Evolutionary conservation across 2,888 invertebrate species (phyloP).

Genomic region (Tubulanus polymorphus): DNA sequence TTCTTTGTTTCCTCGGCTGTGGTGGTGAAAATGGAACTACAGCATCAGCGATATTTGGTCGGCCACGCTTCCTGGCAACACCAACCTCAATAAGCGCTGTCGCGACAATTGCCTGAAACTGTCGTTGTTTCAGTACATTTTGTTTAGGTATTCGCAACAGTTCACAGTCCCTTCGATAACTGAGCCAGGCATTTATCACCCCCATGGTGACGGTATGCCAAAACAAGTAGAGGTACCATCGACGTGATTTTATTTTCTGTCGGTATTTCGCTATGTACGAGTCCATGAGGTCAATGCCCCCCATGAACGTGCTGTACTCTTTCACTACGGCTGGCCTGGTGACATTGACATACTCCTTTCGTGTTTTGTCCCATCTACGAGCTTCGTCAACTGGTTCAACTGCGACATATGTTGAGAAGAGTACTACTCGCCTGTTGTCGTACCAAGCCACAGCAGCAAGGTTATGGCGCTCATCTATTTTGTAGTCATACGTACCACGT

Average conservation of each 20-base stretch:
- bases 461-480: not conserved
- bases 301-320: conserved; percentile 12
- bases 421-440: conserved; percentile 4
- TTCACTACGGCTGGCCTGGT: conserved; percentile 10
- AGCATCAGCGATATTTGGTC: no score
- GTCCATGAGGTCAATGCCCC: conserved; percentile 7
- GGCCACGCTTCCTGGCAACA: not conserved
- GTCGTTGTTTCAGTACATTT: not conserved
- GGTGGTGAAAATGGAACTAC: no score
- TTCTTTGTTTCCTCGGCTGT: not conserved
- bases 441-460: conserved; percentile 4
- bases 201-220: conserved; percentile 7
- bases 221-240: conserved; percentile 13
- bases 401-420: conserved; percentile 5
- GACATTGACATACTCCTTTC: not conserved
- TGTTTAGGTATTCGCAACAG: not conserved
- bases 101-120: conserved; percentile 3
- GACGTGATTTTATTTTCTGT: not conserved
- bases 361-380: conserved; percentile 5
- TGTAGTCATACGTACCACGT: conserved; percentile 3
- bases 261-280: conserved; percentile 3
- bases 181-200: conserved; percentile 9
- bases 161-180: conserved; percentile 1
- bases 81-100: not conserved
- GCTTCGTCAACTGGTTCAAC: not conserved